Evolutionary conservation across 1,140 invertebrate genomes (phyloP).

Genomic region (Ooceraea biroi): DNA sequence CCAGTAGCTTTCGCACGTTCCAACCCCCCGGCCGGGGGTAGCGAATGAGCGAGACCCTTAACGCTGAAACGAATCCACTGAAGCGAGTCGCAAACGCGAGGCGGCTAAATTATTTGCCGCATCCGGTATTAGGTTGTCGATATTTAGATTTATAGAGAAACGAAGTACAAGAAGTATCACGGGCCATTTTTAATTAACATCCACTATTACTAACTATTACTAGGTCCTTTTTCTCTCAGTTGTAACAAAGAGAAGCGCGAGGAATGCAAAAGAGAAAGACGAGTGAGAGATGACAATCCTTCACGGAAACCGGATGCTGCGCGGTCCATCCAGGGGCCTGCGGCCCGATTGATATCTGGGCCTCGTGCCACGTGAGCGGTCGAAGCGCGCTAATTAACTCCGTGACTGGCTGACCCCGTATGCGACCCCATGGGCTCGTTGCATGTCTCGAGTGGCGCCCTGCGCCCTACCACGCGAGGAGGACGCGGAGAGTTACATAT

Average conservation of each 20-base stretch:
- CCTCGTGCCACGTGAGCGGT: conserved; percentile 77
- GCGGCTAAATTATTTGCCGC: no score
- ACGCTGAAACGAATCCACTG: conserved; percentile 73
- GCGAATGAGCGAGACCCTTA: conserved; percentile 75
- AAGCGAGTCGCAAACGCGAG: neutral
- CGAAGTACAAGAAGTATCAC: no score
- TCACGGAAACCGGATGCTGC: conserved; percentile 61
- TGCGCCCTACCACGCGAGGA: conserved; percentile 67
- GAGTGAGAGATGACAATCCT: conserved; percentile 35
- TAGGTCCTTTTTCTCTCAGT: no score
- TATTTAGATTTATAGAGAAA: no score
- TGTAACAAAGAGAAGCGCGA: neutral
- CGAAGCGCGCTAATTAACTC: conserved; percentile 86
- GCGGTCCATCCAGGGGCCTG: conserved; percentile 66
- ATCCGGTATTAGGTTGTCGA: no score
- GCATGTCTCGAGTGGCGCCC: conserved; percentile 74
- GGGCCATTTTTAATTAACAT: no score
- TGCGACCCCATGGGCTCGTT: conserved; percentile 72
- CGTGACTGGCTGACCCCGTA: conserved; percentile 85
- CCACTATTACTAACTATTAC: no score
- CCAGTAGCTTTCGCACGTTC: conserved; percentile 67
- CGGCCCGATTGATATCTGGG: conserved; percentile 77
- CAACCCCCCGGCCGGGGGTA: neutral
- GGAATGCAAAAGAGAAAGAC: neutral
- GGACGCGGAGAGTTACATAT: neutral